These are phyloP conservation scores for Agrotis clavis DNA, from an alignment of 2,888 invertebrate genomes.

Conservation along the genomic window DNA sequence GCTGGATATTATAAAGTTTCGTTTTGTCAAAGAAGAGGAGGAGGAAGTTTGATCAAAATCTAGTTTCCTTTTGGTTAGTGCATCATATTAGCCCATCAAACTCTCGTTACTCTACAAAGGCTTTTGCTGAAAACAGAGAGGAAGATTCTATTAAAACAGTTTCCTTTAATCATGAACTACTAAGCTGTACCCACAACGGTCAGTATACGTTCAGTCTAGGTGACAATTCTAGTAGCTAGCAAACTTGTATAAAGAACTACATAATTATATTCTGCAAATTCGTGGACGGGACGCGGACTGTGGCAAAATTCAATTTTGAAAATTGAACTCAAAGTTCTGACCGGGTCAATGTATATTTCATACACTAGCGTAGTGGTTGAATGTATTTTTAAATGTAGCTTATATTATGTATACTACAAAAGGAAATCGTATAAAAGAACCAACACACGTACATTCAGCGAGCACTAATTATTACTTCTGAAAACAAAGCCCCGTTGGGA, in stretches of 20 bases:
- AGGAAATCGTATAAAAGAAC: constrained; percentile 11
- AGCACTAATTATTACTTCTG: constrained; percentile 33
- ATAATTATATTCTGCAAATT: not conserved
- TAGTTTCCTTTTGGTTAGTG: not conserved
- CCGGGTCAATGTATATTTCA: not conserved
- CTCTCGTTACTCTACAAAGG: not conserved
- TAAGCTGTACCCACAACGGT: no score
- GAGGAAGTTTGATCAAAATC: not conserved
- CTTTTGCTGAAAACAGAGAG: not conserved
- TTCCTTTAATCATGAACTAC: not conserved
- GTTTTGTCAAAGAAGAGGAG: not conserved
- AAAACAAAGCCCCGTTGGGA: constrained; percentile 26
- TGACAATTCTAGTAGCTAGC: not conserved
- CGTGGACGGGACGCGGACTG: not conserved
- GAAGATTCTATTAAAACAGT: not conserved
- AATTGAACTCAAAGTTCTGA: not conserved
- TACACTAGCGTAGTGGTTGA: not conserved
- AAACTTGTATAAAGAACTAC: not conserved
- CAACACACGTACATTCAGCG: constrained; percentile 12
- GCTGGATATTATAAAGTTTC: not conserved
- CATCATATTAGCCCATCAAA: not conserved
- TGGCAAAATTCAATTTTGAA: not conserved
- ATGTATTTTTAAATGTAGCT: constrained; percentile 13
- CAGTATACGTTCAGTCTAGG: not conserved
- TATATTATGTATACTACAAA: constrained; percentile 2